Percentiles rank a stretch among this genome's conserved stretches.
Conservation (phyloP, 2,113 vertebrate genomes). For the Etheostoma spectabile region DNA sequence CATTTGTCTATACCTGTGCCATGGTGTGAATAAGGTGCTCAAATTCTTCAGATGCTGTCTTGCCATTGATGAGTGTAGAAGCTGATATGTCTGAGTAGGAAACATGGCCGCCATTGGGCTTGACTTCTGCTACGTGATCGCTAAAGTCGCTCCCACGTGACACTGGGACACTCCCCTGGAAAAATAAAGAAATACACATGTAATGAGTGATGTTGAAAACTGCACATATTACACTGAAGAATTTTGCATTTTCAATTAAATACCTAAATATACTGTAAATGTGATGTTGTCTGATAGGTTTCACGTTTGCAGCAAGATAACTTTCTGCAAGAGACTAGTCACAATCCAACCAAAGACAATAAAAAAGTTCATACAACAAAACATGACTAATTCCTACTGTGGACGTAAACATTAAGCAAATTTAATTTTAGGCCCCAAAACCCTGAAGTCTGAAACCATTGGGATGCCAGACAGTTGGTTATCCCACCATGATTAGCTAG, state of each 20-base stretch:
- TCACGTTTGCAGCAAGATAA: not conserved
- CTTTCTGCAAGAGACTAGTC: conserved; percentile 11
- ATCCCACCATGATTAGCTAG: conserved; percentile 75
- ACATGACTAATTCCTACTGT: conserved; percentile 18
- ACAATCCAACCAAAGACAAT: conserved; percentile 24
- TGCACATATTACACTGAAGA: not conserved
- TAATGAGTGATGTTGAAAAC: not conserved
- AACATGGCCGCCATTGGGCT: conserved; percentile 85
- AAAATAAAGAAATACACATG: not conserved
- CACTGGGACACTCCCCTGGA: conserved; percentile 59
- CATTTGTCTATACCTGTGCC: conserved; percentile 88
- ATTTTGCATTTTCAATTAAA: not conserved
- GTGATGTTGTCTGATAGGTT: not conserved
- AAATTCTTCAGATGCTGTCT: conserved; percentile 86
- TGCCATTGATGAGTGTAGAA: conserved; percentile 82
- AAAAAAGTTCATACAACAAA: conserved; percentile 33
- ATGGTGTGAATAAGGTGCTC: conserved; percentile 90
- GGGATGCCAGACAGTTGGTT: conserved; percentile 65
- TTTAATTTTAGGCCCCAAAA: conserved; percentile 65
- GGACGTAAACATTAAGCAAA: conserved; percentile 34
- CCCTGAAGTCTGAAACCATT: conserved; percentile 36
- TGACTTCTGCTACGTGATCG: conserved; percentile 81
- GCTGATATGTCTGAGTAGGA: conserved; percentile 76
- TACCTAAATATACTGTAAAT: not conserved
- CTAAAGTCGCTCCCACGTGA: conserved; percentile 66